Evolutionary conservation across 2,113 vertebrate genomes (phyloP).

Genomic region (Chamaetylas fuelleborni): DNA sequence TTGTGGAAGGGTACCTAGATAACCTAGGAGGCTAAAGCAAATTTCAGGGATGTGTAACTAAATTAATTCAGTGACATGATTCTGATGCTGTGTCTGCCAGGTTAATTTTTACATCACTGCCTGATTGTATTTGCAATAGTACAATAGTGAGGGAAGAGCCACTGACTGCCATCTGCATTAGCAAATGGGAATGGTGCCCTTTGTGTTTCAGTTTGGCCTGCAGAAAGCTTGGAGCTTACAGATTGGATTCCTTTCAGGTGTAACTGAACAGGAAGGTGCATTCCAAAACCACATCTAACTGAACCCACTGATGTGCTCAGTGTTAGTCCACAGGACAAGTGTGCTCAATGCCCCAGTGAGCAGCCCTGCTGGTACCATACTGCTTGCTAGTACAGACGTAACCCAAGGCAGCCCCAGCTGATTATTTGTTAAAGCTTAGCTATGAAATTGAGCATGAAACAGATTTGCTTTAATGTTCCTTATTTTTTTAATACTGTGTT

Average conservation of each 20-base stretch:
- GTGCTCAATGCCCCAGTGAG: background rate
- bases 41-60: background rate
- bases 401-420: background rate
- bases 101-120: background rate
- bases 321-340: background rate
- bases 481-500: background rate
- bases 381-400: fast-evolving
- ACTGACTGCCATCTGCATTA: background rate
- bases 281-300: background rate
- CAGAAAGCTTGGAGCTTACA: background rate
- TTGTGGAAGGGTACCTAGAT: background rate
- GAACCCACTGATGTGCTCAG: background rate
- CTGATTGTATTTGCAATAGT: background rate
- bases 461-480: background rate
- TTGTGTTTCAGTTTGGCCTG: background rate
- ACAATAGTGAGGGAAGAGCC: background rate
- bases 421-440: background rate
- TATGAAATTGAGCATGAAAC: background rate
- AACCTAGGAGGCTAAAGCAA: background rate
- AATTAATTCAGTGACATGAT: fast-evolving
- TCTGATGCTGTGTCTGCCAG: background rate
- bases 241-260: background rate
- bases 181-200: background rate
- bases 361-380: background rate
- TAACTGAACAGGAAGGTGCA: background rate